phyloP scores from a whole-genome alignment of 2,113 vertebrate genomes.

The Mus musculus region GRCm39 chr13:68982501-68983000 shows the following conservation, averaged over 20 bases:
- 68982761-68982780: neutral
- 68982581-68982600: neutral
- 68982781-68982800: neutral
- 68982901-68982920: neutral
- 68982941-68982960: no score
- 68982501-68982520: neutral
- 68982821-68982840: neutral
- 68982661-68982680: neutral
- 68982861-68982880: neutral
- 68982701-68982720: neutral
- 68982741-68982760: neutral
- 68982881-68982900: neutral
- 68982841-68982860: neutral
- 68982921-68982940: neutral
- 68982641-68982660: accelerated
- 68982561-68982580: neutral
- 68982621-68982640: accelerated
- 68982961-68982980: no score
- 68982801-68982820: neutral
- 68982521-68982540: neutral
- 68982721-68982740: neutral
- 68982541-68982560: neutral
- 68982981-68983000: neutral
- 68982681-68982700: neutral
- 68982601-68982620: no score